These are phyloP conservation scores for Trypoxylus dichotomus DNA, from an alignment of 1,140 invertebrate species.

Conservation along the genomic window DNA sequence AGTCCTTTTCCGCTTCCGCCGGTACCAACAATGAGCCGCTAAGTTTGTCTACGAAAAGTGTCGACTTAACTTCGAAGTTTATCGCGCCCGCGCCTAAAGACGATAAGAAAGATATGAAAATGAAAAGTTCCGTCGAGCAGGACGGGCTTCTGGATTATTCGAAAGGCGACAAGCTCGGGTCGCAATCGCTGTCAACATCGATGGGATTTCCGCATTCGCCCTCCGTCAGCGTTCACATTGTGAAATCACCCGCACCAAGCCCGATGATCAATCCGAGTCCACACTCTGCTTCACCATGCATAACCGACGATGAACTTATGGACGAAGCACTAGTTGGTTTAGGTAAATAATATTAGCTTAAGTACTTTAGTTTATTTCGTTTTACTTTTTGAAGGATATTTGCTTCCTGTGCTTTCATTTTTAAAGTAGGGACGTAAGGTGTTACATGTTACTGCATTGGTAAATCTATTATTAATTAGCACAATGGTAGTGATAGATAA, in stretches of 20 bases:
- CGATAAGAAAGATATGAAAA: slow-evolving; percentile 41
- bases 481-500: too few relatives aligned
- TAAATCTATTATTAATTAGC: neutral
- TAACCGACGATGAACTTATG: slow-evolving; percentile 87
- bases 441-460: neutral
- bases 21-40: slow-evolving; percentile 36
- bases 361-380: slow-evolving; percentile 4
- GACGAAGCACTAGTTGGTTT: slow-evolving; percentile 81
- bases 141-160: slow-evolving; percentile 47
- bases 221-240: slow-evolving; percentile 74
- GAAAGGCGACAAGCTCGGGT: slow-evolving; percentile 31
- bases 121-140: slow-evolving; percentile 37
- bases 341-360: slow-evolving; percentile 58
- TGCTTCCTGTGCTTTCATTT: neutral
- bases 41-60: slow-evolving; percentile 39
- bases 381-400: neutral
- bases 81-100: slow-evolving; percentile 44
- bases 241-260: slow-evolving; percentile 76
- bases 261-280: slow-evolving; percentile 70
- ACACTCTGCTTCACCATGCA: slow-evolving; percentile 76
- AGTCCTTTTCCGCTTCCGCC: slow-evolving; percentile 26
- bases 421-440: neutral
- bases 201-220: slow-evolving; percentile 62
- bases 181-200: slow-evolving; percentile 45
- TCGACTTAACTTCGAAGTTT: slow-evolving; percentile 46